These are phyloP conservation scores for Dastarcus helophoroides DNA, from an alignment of 2,888 invertebrate species.

Conservation along the genomic window DNA sequence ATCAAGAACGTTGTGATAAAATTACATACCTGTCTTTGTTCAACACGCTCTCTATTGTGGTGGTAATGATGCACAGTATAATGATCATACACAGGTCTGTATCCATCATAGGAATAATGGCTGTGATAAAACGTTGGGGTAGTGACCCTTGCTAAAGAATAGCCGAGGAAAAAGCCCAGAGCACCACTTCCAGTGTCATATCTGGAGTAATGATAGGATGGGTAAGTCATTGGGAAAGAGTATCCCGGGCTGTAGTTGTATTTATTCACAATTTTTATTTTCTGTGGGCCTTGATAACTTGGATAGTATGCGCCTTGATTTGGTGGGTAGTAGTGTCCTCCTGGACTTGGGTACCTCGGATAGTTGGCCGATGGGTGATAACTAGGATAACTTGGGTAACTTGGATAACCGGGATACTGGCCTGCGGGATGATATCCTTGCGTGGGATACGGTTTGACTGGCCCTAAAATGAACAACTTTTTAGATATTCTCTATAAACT, in stretches of 20 bases:
- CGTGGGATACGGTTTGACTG: too few relatives aligned
- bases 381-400: not conserved
- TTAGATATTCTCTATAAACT: too few relatives aligned
- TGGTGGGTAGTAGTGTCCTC: slow-evolving; percentile 15
- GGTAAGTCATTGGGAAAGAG: slow-evolving; percentile 14
- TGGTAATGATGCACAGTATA: slow-evolving; percentile 34
- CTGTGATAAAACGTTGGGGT: slow-evolving; percentile 23
- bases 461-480: too few relatives aligned
- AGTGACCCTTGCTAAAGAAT: slow-evolving; percentile 23
- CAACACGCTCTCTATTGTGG: slow-evolving; percentile 25
- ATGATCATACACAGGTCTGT: slow-evolving; percentile 26
- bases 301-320: slow-evolving; percentile 16
- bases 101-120: slow-evolving; percentile 18
- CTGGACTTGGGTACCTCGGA: slow-evolving; percentile 14
- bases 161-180: slow-evolving; percentile 28
- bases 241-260: slow-evolving; percentile 21
- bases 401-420: slow-evolving; percentile 1
- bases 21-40: slow-evolving; percentile 23
- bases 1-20: too few relatives aligned
- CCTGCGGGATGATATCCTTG: slow-evolving; percentile 1
- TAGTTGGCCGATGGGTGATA: too few relatives aligned
- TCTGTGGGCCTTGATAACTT: slow-evolving; percentile 9
- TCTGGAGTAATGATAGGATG: slow-evolving; percentile 21
- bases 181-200: slow-evolving; percentile 24
- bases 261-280: slow-evolving; percentile 20